These are phyloP conservation scores for Nannoperca australis DNA, from an alignment of 2,797 vertebrate species.

Conservation along the genomic window DNA sequence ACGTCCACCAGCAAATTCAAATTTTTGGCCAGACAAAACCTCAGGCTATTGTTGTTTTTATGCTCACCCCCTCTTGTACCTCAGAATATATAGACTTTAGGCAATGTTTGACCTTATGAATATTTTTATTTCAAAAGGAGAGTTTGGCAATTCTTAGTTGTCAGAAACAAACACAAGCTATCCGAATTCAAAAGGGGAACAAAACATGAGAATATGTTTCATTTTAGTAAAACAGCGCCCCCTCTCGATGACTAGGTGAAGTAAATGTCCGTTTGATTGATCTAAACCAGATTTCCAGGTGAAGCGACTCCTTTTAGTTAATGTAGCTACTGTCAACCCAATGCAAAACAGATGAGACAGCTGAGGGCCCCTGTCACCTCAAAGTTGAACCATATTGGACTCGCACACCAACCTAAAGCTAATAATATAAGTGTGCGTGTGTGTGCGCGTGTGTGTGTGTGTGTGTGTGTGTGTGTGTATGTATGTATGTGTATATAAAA, in stretches of 20 bases:
- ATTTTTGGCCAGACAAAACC: constrained; percentile 42
- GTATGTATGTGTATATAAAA: no score
- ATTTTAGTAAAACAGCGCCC: not conserved
- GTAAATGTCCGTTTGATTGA: not conserved
- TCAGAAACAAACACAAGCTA: not conserved
- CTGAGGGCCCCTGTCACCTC: no score
- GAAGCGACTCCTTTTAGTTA: not conserved
- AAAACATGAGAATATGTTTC: not conserved
- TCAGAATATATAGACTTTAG: constrained; percentile 18
- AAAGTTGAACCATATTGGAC: no score
- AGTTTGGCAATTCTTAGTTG: not conserved
- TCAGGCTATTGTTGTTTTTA: constrained; percentile 36
- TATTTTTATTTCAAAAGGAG: not conserved
- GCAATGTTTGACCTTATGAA: constrained; percentile 3
- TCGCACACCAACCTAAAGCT: no score
- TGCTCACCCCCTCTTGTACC: constrained; percentile 11
- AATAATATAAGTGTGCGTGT: no score
- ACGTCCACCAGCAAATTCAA: constrained; percentile 13
- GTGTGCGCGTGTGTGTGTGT: no score
- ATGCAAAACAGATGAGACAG: no score
- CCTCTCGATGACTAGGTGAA: not conserved
- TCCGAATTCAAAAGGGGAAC: not conserved
- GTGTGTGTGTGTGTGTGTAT: no score
- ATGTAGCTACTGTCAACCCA: no score
- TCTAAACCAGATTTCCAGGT: not conserved